Evolutionary conservation across 2,888 invertebrate species (phyloP).

Genomic region (Eledona agricola): DNA sequence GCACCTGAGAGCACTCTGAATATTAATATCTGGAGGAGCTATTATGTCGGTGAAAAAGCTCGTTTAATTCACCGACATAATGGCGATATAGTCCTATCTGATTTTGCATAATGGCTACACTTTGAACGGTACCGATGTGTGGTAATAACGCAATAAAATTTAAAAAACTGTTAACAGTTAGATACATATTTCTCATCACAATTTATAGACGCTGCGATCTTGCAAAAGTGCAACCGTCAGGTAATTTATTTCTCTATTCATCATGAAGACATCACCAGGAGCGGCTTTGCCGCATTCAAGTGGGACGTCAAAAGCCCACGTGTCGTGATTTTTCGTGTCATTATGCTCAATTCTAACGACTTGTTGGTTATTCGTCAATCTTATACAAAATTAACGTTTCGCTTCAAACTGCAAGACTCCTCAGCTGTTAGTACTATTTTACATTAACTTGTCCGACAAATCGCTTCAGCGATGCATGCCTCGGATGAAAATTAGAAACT

Average conservation of each 20-base stretch:
- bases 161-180: constrained; percentile 35
- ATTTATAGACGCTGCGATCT: constrained; percentile 25
- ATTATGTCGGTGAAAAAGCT: constrained; percentile 21
- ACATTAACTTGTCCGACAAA: too few relatives aligned
- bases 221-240: constrained; percentile 29
- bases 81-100: constrained; percentile 25
- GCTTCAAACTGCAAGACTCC: too few relatives aligned
- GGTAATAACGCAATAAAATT: constrained; percentile 32
- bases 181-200: constrained; percentile 30
- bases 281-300: constrained; percentile 22
- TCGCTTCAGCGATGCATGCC: too few relatives aligned
- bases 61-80: constrained; percentile 19
- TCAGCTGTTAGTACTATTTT: too few relatives aligned
- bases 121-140: constrained; percentile 34
- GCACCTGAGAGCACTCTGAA: constrained; percentile 1
- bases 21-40: constrained; percentile 1
- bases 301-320: too few relatives aligned
- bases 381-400: too few relatives aligned
- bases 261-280: constrained; percentile 29
- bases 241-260: constrained; percentile 30
- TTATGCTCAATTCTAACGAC: too few relatives aligned
- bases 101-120: constrained; percentile 26
- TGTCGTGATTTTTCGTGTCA: too few relatives aligned
- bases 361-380: too few relatives aligned
- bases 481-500: too few relatives aligned